A percentile compares a stretch with the other conserved stretches of the same genome.
Conservation (phyloP, 2,113 vertebrate genomes). For the Reinhardtius hippoglossoides region DNA sequence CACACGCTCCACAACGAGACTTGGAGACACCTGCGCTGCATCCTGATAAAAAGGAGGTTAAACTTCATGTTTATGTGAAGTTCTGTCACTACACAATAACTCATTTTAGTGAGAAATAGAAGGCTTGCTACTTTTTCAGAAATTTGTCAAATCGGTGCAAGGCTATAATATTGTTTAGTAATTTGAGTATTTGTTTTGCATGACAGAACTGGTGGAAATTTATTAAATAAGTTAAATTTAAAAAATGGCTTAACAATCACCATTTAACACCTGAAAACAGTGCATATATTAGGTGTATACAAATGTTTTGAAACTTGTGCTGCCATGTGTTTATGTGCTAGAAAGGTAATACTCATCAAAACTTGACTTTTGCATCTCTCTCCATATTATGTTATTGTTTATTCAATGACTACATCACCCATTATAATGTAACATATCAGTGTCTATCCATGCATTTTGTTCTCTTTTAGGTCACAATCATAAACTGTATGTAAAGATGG, state of each 20-base stretch:
- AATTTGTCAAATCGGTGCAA: not conserved
- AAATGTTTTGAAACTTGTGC: no score
- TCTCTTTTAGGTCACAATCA: no score
- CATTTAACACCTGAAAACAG: not conserved
- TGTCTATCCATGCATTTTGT: not conserved
- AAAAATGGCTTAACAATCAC: not conserved
- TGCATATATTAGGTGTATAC: not conserved
- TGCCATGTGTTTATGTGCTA: no score
- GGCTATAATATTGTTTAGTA: no score
- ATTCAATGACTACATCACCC: not conserved
- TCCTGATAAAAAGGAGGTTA: slow-evolving; percentile 44
- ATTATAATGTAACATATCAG: slow-evolving; percentile 8
- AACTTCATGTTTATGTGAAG: slow-evolving; percentile 28
- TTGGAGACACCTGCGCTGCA: slow-evolving; percentile 47
- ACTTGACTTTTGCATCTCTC: no score
- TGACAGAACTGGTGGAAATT: not conserved
- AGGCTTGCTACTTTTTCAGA: not conserved
- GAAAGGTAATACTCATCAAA: no score
- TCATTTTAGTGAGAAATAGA: not conserved
- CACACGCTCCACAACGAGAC: slow-evolving; percentile 47
- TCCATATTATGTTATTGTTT: not conserved
- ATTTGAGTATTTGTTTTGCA: not conserved
- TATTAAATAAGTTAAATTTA: not conserved
- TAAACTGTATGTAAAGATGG: no score
- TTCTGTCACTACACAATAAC: slow-evolving; percentile 8